Evolutionary conservation across 2,888 invertebrate species (phyloP).

Genomic region (Nineta flava): DNA sequence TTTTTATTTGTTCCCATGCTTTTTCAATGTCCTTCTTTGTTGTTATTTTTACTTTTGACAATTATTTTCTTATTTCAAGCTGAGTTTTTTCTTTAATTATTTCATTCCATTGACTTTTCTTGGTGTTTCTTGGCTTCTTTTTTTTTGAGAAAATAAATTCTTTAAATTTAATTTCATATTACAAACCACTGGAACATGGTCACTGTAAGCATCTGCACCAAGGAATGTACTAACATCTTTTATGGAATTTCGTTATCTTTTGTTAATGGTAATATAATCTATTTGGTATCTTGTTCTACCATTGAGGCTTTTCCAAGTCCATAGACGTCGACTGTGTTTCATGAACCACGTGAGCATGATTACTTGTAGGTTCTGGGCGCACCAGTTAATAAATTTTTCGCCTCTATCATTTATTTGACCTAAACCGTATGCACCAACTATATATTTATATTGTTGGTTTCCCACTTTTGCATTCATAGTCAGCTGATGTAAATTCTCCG

Average conservation of each 20-base stretch:
- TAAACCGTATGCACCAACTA: neutral
- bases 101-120: neutral
- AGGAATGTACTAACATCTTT: neutral
- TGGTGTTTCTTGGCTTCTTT: no score
- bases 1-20: neutral
- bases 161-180: neutral
- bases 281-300: slow-evolving; percentile 8
- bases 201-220: neutral
- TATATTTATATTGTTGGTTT: neutral
- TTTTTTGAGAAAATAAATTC: neutral
- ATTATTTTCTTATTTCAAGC: neutral
- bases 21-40: neutral
- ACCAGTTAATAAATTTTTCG: slow-evolving; percentile 9
- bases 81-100: no score
- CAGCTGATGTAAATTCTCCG: neutral
- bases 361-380: neutral
- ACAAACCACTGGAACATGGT: slow-evolving; percentile 1
- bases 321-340: slow-evolving; percentile 5
- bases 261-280: slow-evolving; percentile 9
- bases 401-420: neutral
- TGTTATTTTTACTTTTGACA: neutral
- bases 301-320: slow-evolving; percentile 9
- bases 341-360: slow-evolving; percentile 5
- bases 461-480: neutral
- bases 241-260: neutral